phyloP scores from a whole-genome alignment of 2,113 vertebrate genomes.

The rabbit (Oryctolagus cuniculus) region mOryCun1.1 NC_091443.1:11368001-11368500 shows the following conservation, averaged over 20 bases:
- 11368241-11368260: conserved; percentile 52
- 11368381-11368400: background rate
- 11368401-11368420: background rate
- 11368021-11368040: background rate
- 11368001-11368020: background rate
- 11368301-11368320: conserved; percentile 57
- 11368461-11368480: background rate
- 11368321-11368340: conserved; percentile 49
- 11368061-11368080: background rate
- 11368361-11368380: background rate
- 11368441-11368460: background rate
- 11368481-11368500: background rate
- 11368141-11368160: background rate
- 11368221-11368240: background rate
- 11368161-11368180: background rate
- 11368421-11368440: background rate
- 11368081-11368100: background rate
- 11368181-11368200: background rate
- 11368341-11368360: background rate
- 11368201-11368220: background rate
- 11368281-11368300: conserved; percentile 61
- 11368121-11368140: background rate
- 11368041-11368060: background rate
- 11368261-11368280: conserved; percentile 72
- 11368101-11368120: fast-evolving